phyloP scores from a whole-genome alignment of 1,140 invertebrate species.

The Temnothorax longispinosus region DNA sequence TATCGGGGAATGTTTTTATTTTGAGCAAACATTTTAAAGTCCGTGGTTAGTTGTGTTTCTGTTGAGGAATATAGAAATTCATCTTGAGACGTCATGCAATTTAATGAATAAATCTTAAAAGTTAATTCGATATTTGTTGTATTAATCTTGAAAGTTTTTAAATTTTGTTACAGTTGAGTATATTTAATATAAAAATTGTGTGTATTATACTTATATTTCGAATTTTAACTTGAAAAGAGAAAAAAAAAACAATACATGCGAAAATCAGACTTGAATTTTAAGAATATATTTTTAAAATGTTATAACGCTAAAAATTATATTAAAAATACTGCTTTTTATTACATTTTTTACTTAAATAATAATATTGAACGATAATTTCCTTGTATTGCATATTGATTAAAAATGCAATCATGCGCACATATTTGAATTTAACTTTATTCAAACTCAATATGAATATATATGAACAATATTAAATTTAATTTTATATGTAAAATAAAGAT shows the following conservation, averaged over 20 bases:
- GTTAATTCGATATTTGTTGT: neutral
- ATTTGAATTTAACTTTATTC: constrained; percentile 17
- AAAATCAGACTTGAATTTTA: neutral
- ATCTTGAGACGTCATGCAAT: neutral
- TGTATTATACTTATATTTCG: neutral
- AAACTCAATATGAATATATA: constrained; percentile 8
- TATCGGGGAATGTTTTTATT: neutral
- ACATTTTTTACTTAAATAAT: neutral
- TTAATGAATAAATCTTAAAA: neutral
- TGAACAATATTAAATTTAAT: constrained; percentile 10
- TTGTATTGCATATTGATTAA: neutral
- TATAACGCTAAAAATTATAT: neutral
- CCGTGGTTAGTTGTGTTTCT: neutral
- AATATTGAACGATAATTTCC: neutral
- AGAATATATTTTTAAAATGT: neutral
- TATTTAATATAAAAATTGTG: neutral
- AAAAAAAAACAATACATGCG: neutral
- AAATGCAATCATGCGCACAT: neutral
- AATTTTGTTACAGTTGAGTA: neutral
- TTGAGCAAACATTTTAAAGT: neutral
- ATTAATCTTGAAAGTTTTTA: neutral
- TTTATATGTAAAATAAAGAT: neutral
- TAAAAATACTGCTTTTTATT: neutral
- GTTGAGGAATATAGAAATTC: neutral
- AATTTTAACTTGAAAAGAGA: neutral